phyloP scores from a whole-genome alignment of 2,113 vertebrate species.

The Dolichotis patagonum region DNA sequence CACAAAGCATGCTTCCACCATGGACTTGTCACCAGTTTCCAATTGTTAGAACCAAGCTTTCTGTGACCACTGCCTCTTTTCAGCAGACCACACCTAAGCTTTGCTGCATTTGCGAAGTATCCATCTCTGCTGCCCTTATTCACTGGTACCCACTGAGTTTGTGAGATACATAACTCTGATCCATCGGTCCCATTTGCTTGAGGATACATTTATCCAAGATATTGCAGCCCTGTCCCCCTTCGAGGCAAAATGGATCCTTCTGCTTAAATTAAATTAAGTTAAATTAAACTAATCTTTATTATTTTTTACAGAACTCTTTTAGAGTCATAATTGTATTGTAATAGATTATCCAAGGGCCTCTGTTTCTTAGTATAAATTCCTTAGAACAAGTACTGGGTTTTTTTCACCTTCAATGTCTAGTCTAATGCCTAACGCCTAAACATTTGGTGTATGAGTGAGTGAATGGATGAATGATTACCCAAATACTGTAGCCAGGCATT shows the following conservation, averaged over 20 bases:
- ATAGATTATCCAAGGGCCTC: background rate
- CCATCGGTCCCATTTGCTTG: background rate
- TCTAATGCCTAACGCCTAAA: background rate
- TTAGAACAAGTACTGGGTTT: background rate
- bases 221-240: background rate
- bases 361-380: background rate
- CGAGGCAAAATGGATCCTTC: conserved; percentile 2
- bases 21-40: background rate
- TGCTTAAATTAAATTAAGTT: background rate
- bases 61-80: background rate
- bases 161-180: background rate
- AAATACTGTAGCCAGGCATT: background rate
- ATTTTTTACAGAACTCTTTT: background rate
- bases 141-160: background rate
- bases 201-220: background rate
- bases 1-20: background rate
- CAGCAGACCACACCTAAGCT: background rate
- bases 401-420: background rate
- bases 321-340: background rate
- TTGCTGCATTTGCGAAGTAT: background rate
- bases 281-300: background rate
- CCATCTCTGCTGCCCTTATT: background rate
- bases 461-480: background rate
- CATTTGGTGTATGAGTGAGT: background rate
- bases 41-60: background rate